Evolutionary conservation across 2,888 invertebrate species (phyloP).

Genomic region (Ariolimax columbianus): DNA sequence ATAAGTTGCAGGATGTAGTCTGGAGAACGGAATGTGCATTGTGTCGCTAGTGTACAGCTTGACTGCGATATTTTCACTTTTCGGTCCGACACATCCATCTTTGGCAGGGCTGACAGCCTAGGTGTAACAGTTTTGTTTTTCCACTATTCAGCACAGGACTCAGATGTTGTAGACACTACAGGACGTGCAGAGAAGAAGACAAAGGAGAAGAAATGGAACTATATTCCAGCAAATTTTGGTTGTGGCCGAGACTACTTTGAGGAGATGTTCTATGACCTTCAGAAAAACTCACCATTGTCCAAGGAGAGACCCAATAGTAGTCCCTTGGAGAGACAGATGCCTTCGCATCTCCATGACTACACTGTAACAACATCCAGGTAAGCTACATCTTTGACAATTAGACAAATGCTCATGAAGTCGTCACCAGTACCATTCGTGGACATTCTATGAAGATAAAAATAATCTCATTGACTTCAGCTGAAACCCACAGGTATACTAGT

Average conservation of each 20-base stretch:
- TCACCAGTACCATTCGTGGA: too few species aligned
- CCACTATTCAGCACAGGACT: background rate
- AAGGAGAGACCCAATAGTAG: constrained; percentile 65
- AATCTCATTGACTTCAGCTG: too few species aligned
- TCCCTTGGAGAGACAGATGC: constrained; percentile 58
- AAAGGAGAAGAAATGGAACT: constrained; percentile 1
- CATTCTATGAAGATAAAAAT: too few species aligned
- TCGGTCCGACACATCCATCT: too few species aligned
- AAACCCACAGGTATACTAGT: too few species aligned
- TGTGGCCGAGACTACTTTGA: constrained; percentile 76
- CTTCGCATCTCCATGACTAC: constrained; percentile 70
- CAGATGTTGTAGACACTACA: background rate
- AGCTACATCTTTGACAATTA: constrained; percentile 21
- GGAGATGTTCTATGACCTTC: constrained; percentile 73
- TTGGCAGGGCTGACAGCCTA: too few species aligned
- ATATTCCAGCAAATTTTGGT: constrained; percentile 61
- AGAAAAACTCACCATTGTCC: constrained; percentile 63
- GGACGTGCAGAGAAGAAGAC: background rate
- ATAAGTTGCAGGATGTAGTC: too few species aligned
- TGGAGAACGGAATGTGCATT: too few species aligned
- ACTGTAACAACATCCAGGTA: constrained; percentile 72
- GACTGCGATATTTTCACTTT: too few species aligned
- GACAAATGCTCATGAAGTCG: too few species aligned
- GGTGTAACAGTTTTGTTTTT: too few species aligned
- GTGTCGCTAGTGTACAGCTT: too few species aligned